phyloP scores from a whole-genome alignment of 2,797 vertebrate species.

The Rhinatrema bivittatum region DNA sequence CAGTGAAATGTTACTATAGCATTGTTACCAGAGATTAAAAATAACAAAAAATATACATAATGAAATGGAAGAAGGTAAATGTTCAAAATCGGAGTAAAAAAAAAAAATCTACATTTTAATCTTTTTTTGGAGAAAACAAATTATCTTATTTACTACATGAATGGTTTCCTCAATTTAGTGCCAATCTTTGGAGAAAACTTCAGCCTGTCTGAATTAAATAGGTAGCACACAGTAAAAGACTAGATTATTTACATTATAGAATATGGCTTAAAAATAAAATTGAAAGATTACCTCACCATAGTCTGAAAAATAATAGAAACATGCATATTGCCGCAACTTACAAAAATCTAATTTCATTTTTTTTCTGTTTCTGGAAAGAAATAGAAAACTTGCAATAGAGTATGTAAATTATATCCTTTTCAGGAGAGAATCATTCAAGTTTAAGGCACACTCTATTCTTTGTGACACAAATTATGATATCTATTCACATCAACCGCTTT shows the following conservation, averaged over 20 bases:
- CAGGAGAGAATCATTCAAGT: no score
- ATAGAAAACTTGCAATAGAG: slow-evolving; percentile 23
- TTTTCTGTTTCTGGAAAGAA: slow-evolving; percentile 35
- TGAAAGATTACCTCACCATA: slow-evolving; percentile 33
- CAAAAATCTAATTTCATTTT: slow-evolving; percentile 52
- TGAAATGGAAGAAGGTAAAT: slow-evolving; percentile 30
- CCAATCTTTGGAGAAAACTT: slow-evolving; percentile 68
- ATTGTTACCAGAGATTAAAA: no score
- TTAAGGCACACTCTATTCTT: no score
- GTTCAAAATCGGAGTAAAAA: slow-evolving; percentile 45
- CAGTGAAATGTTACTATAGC: no score
- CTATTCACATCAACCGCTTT: no score
- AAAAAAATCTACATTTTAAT: slow-evolving; percentile 66
- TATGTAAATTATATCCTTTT: slow-evolving; percentile 27
- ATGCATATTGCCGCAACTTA: slow-evolving; percentile 31
- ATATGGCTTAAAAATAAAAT: slow-evolving; percentile 41
- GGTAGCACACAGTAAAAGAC: slow-evolving; percentile 52
- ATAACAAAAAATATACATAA: no score
- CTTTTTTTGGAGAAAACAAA: slow-evolving; percentile 66
- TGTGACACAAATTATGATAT: no score
- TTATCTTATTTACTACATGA: slow-evolving; percentile 82
- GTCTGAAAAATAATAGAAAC: slow-evolving; percentile 44
- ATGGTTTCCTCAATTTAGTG: slow-evolving; percentile 78
- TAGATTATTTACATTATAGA: slow-evolving; percentile 52
- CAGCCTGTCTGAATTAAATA: slow-evolving; percentile 64